These are phyloP conservation scores for Thymelicus acteon DNA, from an alignment of 2,888 invertebrate species.

Conservation along the genomic window DNA sequence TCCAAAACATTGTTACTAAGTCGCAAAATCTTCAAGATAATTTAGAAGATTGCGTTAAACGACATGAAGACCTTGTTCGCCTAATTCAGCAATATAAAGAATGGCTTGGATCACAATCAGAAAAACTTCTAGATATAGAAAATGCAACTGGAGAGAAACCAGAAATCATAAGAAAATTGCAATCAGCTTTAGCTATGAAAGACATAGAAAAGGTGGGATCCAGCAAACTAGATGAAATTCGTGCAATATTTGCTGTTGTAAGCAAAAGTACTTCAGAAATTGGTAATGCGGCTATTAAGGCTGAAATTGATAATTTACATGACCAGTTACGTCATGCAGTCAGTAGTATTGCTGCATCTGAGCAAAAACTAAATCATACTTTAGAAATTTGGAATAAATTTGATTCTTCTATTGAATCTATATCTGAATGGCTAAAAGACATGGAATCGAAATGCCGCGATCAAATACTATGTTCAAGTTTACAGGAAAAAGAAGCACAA, in stretches of 20 bases:
- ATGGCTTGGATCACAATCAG: constrained; percentile 92
- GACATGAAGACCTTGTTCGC: constrained; percentile 92
- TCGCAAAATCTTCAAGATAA: constrained; percentile 94
- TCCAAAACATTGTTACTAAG: constrained; percentile 94
- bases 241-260: constrained; percentile 87
- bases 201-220: constrained; percentile 87
- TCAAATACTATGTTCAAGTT: constrained; percentile 91
- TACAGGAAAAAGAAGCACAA: constrained; percentile 92
- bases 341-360: constrained; percentile 87
- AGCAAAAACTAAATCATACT: constrained; percentile 90
- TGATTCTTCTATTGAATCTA: constrained; percentile 91
- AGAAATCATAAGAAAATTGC: constrained; percentile 90
- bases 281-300: constrained; percentile 89
- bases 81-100: constrained; percentile 91
- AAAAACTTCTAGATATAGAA: constrained; percentile 91
- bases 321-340: constrained; percentile 88
- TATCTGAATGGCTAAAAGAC: constrained; percentile 94
- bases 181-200: constrained; percentile 86
- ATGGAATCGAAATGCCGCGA: constrained; percentile 94
- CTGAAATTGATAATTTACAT: constrained; percentile 89
- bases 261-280: constrained; percentile 92
- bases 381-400: constrained; percentile 94
- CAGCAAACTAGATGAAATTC: constrained; percentile 87
- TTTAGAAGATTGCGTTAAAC: constrained; percentile 93
- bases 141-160: constrained; percentile 93